These are phyloP conservation scores for Clarias macrocephalus DNA, from an alignment of 2,113 vertebrate genomes.

Conservation along the genomic window DNA sequence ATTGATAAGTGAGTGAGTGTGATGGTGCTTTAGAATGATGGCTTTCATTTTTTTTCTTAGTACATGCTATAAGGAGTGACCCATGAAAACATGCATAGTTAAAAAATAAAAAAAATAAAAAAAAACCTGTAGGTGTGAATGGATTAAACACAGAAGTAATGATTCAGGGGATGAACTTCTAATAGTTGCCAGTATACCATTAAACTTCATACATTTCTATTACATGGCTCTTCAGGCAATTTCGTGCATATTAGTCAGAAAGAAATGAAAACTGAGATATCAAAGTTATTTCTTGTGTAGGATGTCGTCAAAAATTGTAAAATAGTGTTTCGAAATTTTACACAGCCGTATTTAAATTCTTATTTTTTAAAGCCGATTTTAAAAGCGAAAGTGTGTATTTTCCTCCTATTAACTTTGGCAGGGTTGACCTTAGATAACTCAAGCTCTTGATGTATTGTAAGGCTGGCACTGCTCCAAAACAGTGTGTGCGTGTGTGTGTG, in stretches of 20 bases:
- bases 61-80: not conserved
- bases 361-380: not conserved
- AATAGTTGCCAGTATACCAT: slow-evolving; percentile 20
- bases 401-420: not conserved
- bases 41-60: not conserved
- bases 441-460: slow-evolving; percentile 25
- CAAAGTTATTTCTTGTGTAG: slow-evolving; percentile 2
- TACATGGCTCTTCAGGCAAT: slow-evolving; percentile 19
- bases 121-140: not conserved
- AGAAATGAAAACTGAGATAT: slow-evolving; percentile 21
- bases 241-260: slow-evolving; percentile 26
- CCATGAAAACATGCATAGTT: too few relatives aligned
- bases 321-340: not conserved
- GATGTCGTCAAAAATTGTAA: not conserved
- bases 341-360: not conserved
- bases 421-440: slow-evolving; percentile 9
- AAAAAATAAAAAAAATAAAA: too few relatives aligned
- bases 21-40: not conserved
- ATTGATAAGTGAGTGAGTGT: not conserved
- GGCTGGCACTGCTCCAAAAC: slow-evolving; percentile 6
- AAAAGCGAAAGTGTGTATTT: not conserved
- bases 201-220: slow-evolving; percentile 29
- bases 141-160: not conserved
- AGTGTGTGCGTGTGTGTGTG: not conserved
- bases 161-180: slow-evolving; percentile 14